Conservation (phyloP, 2,888 invertebrate genomes). For the Oligia latruncula region DNA sequence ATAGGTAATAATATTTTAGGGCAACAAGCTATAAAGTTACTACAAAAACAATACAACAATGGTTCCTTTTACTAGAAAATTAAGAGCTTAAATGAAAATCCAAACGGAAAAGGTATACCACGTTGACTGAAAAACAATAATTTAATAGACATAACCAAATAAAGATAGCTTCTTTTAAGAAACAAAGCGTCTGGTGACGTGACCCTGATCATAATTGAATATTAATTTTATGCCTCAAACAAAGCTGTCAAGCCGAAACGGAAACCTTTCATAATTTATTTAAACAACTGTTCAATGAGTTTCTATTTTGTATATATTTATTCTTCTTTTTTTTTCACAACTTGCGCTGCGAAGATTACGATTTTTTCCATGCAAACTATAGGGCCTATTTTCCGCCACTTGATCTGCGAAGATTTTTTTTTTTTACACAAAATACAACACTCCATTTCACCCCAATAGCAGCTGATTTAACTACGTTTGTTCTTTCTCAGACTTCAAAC, state of each 20-base stretch:
- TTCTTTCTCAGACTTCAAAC: background rate
- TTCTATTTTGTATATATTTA: constrained; percentile 9
- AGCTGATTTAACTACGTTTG: too few species aligned
- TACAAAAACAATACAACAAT: background rate
- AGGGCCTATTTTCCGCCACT: background rate
- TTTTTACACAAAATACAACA: background rate
- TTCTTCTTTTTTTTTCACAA: background rate
- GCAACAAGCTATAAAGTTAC: too few species aligned
- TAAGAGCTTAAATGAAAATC: background rate
- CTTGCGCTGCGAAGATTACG: background rate
- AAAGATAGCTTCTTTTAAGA: constrained; percentile 21
- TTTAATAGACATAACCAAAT: background rate
- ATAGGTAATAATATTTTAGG: too few species aligned
- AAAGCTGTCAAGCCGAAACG: constrained; percentile 31
- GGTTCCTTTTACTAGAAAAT: background rate
- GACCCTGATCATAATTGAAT: constrained; percentile 51
- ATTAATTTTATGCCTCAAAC: constrained; percentile 38
- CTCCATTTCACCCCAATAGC: background rate
- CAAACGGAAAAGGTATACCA: background rate
- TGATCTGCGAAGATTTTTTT: background rate
- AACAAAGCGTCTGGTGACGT: constrained; percentile 34
- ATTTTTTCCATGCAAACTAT: background rate
- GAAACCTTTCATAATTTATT: constrained; percentile 39
- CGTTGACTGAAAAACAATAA: background rate
- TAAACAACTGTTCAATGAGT: constrained; percentile 39